These are phyloP conservation scores for Hermetia illucens DNA, from an alignment of 1,140 invertebrate species.

Conservation along the genomic window DNA sequence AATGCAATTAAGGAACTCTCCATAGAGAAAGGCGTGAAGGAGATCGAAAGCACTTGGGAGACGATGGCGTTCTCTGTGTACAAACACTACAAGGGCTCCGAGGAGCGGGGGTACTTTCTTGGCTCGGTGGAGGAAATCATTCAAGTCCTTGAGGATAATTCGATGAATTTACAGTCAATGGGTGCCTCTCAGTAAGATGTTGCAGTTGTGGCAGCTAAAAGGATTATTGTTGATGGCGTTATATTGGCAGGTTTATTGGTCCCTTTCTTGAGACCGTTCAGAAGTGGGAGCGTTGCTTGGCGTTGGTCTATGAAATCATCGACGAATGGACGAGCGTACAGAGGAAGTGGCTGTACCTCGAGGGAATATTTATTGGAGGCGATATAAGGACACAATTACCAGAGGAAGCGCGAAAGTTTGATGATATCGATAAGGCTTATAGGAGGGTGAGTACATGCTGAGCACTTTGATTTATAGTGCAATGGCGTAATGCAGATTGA, in stretches of 20 bases:
- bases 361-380: conserved; percentile 78
- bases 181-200: conserved; percentile 56
- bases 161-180: conserved; percentile 82
- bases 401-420: conserved; percentile 78
- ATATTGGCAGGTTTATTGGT: conserved; percentile 55
- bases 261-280: conserved; percentile 68
- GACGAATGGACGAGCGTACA: conserved; percentile 75
- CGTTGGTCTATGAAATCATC: conserved; percentile 68
- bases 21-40: conserved; percentile 72
- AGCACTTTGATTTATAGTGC: conserved; percentile 1
- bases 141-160: conserved; percentile 71
- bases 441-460: conserved; percentile 39
- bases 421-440: conserved; percentile 69
- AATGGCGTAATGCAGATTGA: too few relatives aligned
- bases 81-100: conserved; percentile 43
- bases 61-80: conserved; percentile 54
- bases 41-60: conserved; percentile 61
- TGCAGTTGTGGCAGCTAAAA: background rate
- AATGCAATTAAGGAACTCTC: conserved; percentile 76
- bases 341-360: conserved; percentile 78
- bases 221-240: background rate
- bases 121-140: conserved; percentile 69
- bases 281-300: conserved; percentile 69
- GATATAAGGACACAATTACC: conserved; percentile 74
- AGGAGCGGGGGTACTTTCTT: conserved; percentile 48